Percentiles rank a stretch among this genome's conserved stretches.
Conservation (phyloP, 2,888 invertebrate species). For the Thymelicus lineola region DNA sequence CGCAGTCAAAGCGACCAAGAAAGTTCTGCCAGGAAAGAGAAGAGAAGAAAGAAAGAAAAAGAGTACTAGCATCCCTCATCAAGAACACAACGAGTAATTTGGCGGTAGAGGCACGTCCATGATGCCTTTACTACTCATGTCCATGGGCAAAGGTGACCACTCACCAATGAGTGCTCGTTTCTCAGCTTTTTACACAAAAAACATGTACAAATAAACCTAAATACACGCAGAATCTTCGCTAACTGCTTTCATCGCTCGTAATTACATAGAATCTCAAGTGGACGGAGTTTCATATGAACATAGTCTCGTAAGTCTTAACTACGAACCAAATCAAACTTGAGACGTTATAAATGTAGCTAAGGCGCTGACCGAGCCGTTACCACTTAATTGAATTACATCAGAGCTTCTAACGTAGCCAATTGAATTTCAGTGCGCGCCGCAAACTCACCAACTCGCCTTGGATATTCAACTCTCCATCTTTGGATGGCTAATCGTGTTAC, state of each 20-base stretch:
- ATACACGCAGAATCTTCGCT: no score
- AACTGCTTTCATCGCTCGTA: neutral
- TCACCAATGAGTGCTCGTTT: no score
- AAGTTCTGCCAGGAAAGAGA: no score
- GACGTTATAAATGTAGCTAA: constrained; percentile 16
- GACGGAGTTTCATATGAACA: constrained; percentile 3
- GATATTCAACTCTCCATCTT: constrained; percentile 90
- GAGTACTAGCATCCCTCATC: no score
- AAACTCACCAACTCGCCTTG: constrained; percentile 90
- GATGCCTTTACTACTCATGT: no score
- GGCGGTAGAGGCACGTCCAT: no score
- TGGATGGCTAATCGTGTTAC: constrained; percentile 87
- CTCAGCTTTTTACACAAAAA: no score
- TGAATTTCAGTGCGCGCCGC: constrained; percentile 88
- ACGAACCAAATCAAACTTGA: constrained; percentile 10
- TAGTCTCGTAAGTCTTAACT: constrained; percentile 2
- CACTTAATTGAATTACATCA: constrained; percentile 17
- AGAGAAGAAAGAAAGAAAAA: no score
- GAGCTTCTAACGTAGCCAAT: constrained; percentile 15
- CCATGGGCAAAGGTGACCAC: no score
- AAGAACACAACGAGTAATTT: no score
- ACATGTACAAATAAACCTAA: no score
- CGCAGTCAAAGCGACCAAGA: no score
- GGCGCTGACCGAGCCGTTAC: constrained; percentile 7
- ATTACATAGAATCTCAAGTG: neutral